phyloP scores from a whole-genome alignment of 2,888 invertebrate species.

The Copidosoma aretas region DNA sequence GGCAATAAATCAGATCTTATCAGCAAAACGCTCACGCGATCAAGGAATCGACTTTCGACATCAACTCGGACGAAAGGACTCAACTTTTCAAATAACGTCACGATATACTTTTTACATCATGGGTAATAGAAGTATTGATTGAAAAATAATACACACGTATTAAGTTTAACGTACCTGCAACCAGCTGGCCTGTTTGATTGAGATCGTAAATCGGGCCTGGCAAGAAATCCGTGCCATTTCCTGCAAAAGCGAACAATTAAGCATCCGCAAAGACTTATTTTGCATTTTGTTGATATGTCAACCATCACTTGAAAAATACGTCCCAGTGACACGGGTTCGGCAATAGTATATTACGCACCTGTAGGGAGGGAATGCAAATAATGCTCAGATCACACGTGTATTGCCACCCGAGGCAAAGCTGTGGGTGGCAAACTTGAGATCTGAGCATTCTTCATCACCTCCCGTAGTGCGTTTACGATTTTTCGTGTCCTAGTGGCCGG shows the following conservation, averaged over 20 bases:
- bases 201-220: conserved; percentile 82
- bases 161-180: conserved; percentile 69
- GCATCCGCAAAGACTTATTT: conserved; percentile 33
- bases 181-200: conserved; percentile 85
- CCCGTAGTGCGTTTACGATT: too few relatives aligned
- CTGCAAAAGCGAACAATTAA: conserved; percentile 58
- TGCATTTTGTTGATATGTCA: conserved; percentile 35
- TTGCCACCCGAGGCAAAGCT: too few relatives aligned
- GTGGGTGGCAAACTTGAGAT: too few relatives aligned
- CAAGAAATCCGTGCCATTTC: conserved; percentile 65
- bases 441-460: too few relatives aligned
- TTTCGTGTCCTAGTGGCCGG: too few relatives aligned
- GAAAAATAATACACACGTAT: neutral
- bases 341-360: neutral
- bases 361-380: too few relatives aligned
- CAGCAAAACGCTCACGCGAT: conserved; percentile 55
- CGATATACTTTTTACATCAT: conserved; percentile 51
- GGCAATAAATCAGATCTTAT: conserved; percentile 58
- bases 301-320: conserved; percentile 35
- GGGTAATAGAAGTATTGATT: neutral
- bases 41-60: conserved; percentile 50
- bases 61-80: conserved; percentile 53
- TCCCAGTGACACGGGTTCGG: neutral
- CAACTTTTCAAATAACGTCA: conserved; percentile 47
- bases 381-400: too few relatives aligned